Base-by-base conservation (phyloP, 2,888 invertebrate species). In the Lithophane semibrunnea region DNA sequence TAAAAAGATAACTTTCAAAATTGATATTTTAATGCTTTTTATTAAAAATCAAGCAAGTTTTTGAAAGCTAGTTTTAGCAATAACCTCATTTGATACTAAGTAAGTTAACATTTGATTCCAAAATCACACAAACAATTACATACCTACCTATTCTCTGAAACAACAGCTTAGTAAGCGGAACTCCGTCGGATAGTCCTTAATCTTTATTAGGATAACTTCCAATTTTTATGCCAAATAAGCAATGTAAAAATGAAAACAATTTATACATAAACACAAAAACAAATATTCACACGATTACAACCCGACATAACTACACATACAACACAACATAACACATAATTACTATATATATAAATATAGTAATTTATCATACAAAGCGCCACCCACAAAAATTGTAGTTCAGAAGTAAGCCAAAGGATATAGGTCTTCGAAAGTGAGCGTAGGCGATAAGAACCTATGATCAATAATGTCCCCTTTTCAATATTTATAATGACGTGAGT, bases 401-500 rank as follows among this genome's bases (percentile, higher is more conserved):
- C 54, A 21, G 5, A 54, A 68, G 18, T 29, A 37, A 16, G n/a
- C 5, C 56, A 47, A 68, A 63, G 24, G 4, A 68, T 58, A 78
- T 52, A 58, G 24, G 70, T 66, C 24, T 61, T 16, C n/a, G 21
- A 61, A 69, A 65, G 21, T 47, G 21, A 68, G 21, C 58, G 84
- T 79, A 54, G 80, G 79, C 42, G 42, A 63, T 29, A 8, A 49
- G 37, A 69, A 69, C 49, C 47, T 78, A 58, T 69, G 49, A 84
- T 58, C 49, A 58, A 73, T 66, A 77, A 77, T 77, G 56, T 77
- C 47, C 42, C 47, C 9, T 24, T 60, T 67, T 44, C 49, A 67
- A 83, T 63, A 79, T 82, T 75, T 65, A 75, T 77, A 83, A 77
- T 82, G 66, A 76, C 18, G 29, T 49, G 83, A 42, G 47, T 76